Conservation (phyloP, 2,888 invertebrate genomes). For the Hydriomena furcata region DNA sequence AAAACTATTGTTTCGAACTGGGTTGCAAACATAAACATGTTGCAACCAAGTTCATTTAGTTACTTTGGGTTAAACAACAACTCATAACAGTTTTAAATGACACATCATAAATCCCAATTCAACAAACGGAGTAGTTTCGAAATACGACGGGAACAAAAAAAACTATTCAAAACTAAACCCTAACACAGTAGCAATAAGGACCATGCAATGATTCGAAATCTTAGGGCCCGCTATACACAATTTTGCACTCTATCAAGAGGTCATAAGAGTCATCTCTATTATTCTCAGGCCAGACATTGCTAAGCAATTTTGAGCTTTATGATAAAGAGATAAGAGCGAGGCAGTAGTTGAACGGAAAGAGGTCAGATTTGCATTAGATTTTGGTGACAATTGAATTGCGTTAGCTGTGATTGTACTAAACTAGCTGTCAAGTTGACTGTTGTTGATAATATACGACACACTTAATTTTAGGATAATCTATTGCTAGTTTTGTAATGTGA, state of each 20-base stretch:
- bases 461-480: conserved; percentile 3
- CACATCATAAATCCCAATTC: conserved; percentile 42
- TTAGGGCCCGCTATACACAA: not conserved
- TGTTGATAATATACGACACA: conserved; percentile 17
- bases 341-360: conserved; percentile 32
- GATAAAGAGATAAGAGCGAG: conserved; percentile 7
- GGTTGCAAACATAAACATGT: too few relatives aligned
- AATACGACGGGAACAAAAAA: conserved; percentile 27
- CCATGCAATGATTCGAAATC: not conserved
- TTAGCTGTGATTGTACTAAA: conserved; percentile 34
- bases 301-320: conserved; percentile 1
- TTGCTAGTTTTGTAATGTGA: not conserved
- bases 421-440: conserved; percentile 35
- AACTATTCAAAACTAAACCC: conserved; percentile 3
- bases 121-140: conserved; percentile 42
- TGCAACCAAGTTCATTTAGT: conserved; percentile 7
- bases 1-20: too few relatives aligned
- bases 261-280: not conserved
- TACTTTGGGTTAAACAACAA: conserved; percentile 6
- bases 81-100: conserved; percentile 23
- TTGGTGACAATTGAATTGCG: conserved; percentile 47
- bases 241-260: conserved; percentile 1
- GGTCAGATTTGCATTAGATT: conserved; percentile 49
- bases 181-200: conserved; percentile 7
- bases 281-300: not conserved